phyloP scores from a whole-genome alignment of 2,888 invertebrate genomes.

The Spodoptera picta region DNA sequence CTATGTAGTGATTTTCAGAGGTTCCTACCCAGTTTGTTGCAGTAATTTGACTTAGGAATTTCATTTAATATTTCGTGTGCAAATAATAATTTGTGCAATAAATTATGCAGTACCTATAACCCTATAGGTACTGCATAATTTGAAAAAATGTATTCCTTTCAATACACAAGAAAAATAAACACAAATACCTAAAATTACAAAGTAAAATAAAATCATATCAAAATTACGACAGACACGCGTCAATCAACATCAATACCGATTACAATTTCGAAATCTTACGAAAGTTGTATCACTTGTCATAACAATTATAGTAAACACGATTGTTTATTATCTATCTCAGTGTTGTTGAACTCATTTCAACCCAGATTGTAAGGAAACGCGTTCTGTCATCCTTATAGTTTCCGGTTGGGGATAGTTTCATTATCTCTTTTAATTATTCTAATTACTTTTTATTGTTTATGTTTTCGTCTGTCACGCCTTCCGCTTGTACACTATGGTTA shows the following conservation, averaged over 20 bases:
- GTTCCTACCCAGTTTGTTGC: no score
- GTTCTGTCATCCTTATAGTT: conserved; percentile 48
- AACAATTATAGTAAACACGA: conserved; percentile 18
- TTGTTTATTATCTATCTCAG: conserved; percentile 35
- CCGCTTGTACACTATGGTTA: neutral
- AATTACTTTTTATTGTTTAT: conserved; percentile 25
- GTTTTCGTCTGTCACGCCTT: conserved; percentile 9
- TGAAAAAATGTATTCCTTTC: no score
- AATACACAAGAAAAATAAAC: no score
- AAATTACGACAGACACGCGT: conserved; percentile 5
- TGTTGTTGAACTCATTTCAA: conserved; percentile 62
- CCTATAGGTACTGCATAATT: no score
- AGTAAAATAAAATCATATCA: no score
- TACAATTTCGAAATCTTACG: conserved; percentile 34
- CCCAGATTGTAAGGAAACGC: conserved; percentile 64
- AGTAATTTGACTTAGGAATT: no score
- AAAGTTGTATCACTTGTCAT: conserved; percentile 38
- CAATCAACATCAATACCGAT: conserved; percentile 23
- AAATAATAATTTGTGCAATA: no score
- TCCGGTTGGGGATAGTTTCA: conserved; percentile 43
- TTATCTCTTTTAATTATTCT: conserved; percentile 38
- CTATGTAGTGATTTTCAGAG: no score
- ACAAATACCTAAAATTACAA: no score
- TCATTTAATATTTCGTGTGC: no score
- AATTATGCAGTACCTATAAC: no score